These are phyloP conservation scores for Cyaniris semiargus DNA, from an alignment of 2,888 invertebrate genomes.

Conservation along the genomic window DNA sequence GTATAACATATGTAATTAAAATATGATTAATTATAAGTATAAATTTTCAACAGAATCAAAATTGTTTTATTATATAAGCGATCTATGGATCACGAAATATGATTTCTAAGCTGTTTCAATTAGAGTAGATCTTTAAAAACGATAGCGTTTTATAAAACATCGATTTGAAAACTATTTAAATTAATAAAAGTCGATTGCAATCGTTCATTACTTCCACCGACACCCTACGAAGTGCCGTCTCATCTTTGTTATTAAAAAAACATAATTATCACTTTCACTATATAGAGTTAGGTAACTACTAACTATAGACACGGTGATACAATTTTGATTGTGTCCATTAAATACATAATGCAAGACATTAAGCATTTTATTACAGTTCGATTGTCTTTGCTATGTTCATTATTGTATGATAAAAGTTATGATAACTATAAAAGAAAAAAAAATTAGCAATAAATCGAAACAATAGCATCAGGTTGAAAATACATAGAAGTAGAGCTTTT, in stretches of 20 bases:
- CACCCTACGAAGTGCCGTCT: conserved; percentile 57
- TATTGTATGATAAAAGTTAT: neutral
- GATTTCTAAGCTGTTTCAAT: conserved; percentile 9
- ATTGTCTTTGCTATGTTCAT: neutral
- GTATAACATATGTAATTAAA: neutral
- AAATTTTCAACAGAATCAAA: neutral
- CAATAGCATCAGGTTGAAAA: too few species aligned
- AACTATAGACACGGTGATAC: conserved; percentile 62
- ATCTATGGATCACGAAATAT: neutral
- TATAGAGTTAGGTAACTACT: conserved; percentile 70
- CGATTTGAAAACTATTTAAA: conserved; percentile 24
- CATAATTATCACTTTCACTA: conserved; percentile 73
- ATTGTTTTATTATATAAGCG: neutral
- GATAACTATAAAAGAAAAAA: too few species aligned
- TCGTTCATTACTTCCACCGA: conserved; percentile 21
- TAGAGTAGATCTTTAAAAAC: conserved; percentile 34
- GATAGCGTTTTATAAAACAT: conserved; percentile 17
- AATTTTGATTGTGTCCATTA: conserved; percentile 65
- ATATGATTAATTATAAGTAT: neutral
- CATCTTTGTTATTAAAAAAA: conserved; percentile 67
- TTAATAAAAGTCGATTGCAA: conserved; percentile 31
- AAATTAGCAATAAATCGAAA: too few species aligned
- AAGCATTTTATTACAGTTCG: neutral
- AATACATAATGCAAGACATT: conserved; percentile 34
- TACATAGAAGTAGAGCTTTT: too few species aligned